Evolutionary conservation across 1,140 invertebrate species (phyloP).

Genomic region (Hyposmocoma kahamanoa): DNA sequence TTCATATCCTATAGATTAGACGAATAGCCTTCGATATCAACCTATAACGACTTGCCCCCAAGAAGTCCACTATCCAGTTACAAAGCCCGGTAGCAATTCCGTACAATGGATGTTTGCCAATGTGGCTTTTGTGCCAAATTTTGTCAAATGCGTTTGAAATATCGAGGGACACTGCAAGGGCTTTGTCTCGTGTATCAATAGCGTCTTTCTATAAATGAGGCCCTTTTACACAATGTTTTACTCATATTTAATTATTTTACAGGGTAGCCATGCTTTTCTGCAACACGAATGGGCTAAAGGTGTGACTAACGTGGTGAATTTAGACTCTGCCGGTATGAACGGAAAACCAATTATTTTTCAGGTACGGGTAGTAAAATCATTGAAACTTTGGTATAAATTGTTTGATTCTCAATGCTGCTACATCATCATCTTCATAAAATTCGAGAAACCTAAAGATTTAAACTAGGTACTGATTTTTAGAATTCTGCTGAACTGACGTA

Average conservation of each 20-base stretch:
- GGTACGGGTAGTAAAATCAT: no score
- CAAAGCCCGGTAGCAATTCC: not conserved
- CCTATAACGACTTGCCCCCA: no score
- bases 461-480: no score
- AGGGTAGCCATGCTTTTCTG: conserved; percentile 86
- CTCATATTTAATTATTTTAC: no score
- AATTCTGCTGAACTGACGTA: no score
- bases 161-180: not conserved
- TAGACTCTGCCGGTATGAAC: conserved; percentile 85
- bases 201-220: not conserved
- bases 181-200: not conserved
- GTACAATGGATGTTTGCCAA: not conserved
- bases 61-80: not conserved
- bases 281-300: conserved; percentile 82
- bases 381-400: no score
- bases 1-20: not conserved
- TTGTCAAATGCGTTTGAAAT: not conserved
- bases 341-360: conserved; percentile 86
- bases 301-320: conserved; percentile 81
- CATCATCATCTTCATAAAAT: no score
- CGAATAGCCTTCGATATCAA: not conserved
- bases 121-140: not conserved
- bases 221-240: no score
- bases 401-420: no score
- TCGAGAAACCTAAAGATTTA: no score